Evolutionary conservation across 2,888 invertebrate species (phyloP), one percentile per base, ranked within the genome.

Genomic region (Lepidocyrtinus sp.): DNA sequence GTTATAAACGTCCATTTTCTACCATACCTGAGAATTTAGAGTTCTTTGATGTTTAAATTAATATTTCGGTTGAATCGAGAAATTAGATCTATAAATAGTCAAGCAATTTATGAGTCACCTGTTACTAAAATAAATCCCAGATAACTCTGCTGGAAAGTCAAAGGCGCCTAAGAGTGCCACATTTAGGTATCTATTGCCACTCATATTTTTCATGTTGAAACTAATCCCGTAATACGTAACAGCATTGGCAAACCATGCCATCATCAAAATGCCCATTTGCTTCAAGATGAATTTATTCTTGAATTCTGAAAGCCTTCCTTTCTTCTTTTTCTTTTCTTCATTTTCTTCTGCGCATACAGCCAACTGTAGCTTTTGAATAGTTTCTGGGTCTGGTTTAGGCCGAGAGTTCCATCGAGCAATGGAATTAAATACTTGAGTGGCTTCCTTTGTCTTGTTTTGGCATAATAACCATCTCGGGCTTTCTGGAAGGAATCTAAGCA

Each of bases 391-490:
- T 3, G 82, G 76, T 21, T 71, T 63, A 7, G 78, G 61, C 55
- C 75, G 64, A 7, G 69, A 73, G 63, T 86, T 86, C 74, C 79
- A 82, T 70, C 79, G 81, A 1, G 86, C 85, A 26, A 86, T 84
- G 19, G 64, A 79, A 9, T 70, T 65, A 19, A 85, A 73, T 1
- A 82, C 81, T 21, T 63, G 36, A 3, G 45, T 61, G 0, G 86
- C 85, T 71, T 85, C 81, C 1, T 84, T 68, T 3, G 85, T 85
- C 27, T 72, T 70, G 1, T 81, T 82, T 36, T 78, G 63, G 21
- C 83, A 83, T 0, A 85, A 72, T 3, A 86, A 76, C 82, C 82
- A 86, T 25, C 85, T 36, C 9, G 85, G 86, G 26, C 82, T 84
- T 70, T 86, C 86, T 36, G 75, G 80, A 17, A 85, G 27, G 17